phyloP scores from a whole-genome alignment of 2,113 vertebrate genomes.

The Otocyon megalotis region DNA sequence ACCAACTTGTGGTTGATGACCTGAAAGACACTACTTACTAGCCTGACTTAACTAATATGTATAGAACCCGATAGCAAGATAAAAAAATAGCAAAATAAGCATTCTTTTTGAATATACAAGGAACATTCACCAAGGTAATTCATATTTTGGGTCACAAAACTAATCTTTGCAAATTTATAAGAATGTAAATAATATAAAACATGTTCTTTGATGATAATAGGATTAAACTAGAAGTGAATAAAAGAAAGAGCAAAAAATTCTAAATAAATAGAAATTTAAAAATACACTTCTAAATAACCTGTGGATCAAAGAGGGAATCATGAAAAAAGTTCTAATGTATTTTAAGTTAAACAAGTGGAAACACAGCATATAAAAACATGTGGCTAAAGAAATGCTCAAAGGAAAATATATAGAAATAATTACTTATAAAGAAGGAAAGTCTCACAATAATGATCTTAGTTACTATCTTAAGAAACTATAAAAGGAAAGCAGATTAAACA shows the following conservation, averaged over 20 bases:
- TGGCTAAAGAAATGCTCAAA: background rate
- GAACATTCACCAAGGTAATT: background rate
- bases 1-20: background rate
- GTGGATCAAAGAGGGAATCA: background rate
- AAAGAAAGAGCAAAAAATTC: background rate
- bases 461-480: background rate
- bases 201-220: background rate
- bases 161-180: background rate
- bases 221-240: background rate
- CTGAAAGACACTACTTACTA: background rate
- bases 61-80: background rate
- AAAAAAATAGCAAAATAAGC: background rate
- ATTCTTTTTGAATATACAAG: background rate
- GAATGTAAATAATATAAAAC: background rate
- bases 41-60: background rate
- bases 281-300: background rate
- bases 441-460: background rate
- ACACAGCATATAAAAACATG: background rate
- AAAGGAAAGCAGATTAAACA: background rate
- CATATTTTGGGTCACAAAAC: background rate
- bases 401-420: background rate
- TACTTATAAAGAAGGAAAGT: background rate
- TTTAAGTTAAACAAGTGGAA: constrained; percentile 5
- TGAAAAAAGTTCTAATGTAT: background rate
- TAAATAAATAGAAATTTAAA: background rate